Evolutionary conservation across 2,888 invertebrate species (phyloP).

Genomic region (Stegophylla sp.): DNA sequence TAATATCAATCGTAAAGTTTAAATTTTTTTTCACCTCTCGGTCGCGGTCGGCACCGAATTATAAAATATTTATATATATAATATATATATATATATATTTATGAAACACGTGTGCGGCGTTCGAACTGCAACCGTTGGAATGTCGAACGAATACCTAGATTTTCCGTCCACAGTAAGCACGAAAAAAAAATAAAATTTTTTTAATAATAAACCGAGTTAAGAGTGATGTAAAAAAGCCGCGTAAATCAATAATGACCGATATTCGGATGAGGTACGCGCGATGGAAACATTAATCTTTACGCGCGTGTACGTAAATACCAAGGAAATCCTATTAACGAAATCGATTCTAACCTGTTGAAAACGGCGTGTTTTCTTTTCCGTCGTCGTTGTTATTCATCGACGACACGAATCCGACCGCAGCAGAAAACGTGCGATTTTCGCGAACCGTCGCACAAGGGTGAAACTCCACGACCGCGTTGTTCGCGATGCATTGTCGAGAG

Average conservation of each 20-base stretch:
- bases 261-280: neutral
- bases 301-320: no score
- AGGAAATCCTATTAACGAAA: neutral
- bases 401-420: neutral
- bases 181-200: neutral
- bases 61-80: neutral
- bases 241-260: neutral
- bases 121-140: neutral
- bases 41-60: neutral
- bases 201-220: neutral
- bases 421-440: constrained; percentile 39
- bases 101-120: no score
- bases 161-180: neutral
- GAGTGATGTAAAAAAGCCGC: neutral
- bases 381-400: constrained; percentile 16
- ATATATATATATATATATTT: neutral
- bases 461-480: constrained; percentile 12
- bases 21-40: neutral
- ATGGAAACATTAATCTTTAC: no score
- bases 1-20: neutral
- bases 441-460: neutral
- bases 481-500: constrained; percentile 13
- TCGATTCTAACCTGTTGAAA: constrained; percentile 36
- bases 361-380: neutral
- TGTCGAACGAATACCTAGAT: neutral